Evolutionary conservation across 2,113 vertebrate genomes (phyloP), one percentile per base, ranked within the genome.

Genomic region (Globicephala melas): DNA sequence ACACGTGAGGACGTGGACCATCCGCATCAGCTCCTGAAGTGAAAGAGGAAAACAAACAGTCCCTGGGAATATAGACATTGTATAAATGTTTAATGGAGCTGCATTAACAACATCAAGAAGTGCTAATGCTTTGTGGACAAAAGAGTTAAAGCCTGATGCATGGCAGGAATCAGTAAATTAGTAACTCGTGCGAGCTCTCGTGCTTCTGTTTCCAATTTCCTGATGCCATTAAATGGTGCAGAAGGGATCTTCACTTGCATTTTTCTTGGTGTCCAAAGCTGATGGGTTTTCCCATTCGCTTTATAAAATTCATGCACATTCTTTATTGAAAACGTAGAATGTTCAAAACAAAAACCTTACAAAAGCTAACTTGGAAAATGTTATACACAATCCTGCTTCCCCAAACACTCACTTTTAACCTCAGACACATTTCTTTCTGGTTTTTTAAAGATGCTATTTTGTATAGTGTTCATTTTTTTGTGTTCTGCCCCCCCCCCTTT

Each of bases 151-250:
- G 44, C 26, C 33, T 3, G 7, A 25, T 1, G 62, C 11, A 0
- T 3, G 62, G 62, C 28, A 4, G 44, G 0, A 1, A 90, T 65
- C 21, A 17, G 93, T 86, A 36, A 41, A 36, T 60, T 2, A 26
- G 50, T 38, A 8, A 31, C 50, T 33, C 0, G 10, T 2, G 1
- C 18, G 2, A 47, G 70, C 2, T 11, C 55, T 28, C 0, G 8
- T 2, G 10, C 9, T 14, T 67, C 44, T 60, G 53, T 9, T 80
- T 31, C 60, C 12, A 3, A 6, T 38, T 65, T 82, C 60, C 50
- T 36, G 23, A 71, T 1, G 79, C 73, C 67, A 12, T n/a, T 23
- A 4, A 20, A 11, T 6, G 23, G 79, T 11, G 8, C 76, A 1
- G 17, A 31, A 31, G 3, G 20, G 5, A 9, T 17, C n/a, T n/a